These are phyloP conservation scores for Argyrosomus regius DNA, from an alignment of 2,797 vertebrate genomes.

Conservation along the genomic window DNA sequence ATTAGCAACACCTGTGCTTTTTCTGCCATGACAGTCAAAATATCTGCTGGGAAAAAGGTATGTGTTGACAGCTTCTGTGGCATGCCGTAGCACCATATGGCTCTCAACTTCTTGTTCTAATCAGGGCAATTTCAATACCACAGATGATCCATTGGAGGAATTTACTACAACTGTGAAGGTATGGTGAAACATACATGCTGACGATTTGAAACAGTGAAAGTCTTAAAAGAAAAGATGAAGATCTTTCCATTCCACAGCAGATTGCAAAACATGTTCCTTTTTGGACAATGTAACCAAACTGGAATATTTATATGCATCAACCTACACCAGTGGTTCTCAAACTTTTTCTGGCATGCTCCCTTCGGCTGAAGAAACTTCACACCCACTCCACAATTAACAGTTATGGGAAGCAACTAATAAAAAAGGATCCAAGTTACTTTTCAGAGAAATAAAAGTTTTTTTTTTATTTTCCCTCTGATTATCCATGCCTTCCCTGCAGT, in stretches of 20 bases:
- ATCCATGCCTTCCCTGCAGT: too few relatives aligned
- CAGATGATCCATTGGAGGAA: background rate
- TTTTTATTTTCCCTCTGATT: too few relatives aligned
- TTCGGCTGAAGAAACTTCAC: too few relatives aligned
- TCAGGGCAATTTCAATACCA: background rate
- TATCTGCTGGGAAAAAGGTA: constrained; percentile 8
- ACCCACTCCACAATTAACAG: too few relatives aligned
- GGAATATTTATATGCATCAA: background rate
- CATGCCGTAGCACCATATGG: background rate
- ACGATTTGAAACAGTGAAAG: background rate
- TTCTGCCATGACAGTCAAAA: constrained; percentile 2
- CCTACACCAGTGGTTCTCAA: background rate
- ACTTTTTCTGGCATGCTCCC: too few relatives aligned
- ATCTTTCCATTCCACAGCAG: background rate
- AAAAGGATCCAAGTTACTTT: too few relatives aligned
- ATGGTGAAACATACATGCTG: background rate
- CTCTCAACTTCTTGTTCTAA: background rate
- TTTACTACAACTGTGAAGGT: background rate
- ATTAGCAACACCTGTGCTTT: constrained; percentile 36
- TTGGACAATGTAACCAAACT: background rate
- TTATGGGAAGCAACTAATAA: too few relatives aligned
- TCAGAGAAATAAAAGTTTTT: too few relatives aligned
- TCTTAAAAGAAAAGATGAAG: background rate
- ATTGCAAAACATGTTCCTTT: background rate
- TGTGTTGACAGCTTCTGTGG: background rate